A percentile compares a stretch with the other conserved stretches of the same genome.
phyloP scores from a whole-genome alignment of 2,113 vertebrate species.

The Pavo muticus region DNA sequence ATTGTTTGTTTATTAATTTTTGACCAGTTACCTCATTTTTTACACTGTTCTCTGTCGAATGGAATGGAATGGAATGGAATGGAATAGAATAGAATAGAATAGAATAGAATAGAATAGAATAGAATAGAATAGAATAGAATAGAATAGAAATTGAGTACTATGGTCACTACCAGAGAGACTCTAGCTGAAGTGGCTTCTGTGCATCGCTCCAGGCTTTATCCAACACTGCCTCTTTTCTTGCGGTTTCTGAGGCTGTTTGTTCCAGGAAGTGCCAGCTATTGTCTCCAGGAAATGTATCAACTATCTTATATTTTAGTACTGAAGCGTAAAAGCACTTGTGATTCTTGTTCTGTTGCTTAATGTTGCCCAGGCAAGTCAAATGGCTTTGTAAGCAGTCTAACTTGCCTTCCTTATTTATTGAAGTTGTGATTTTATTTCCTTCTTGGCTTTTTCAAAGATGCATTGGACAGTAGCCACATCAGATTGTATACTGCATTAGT shows the following conservation, averaged over 20 bases:
- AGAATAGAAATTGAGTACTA: not conserved
- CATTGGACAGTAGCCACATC: not conserved
- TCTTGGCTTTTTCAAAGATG: not conserved
- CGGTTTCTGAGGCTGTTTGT: not conserved
- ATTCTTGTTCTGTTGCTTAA: not conserved
- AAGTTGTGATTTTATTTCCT: not conserved
- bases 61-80: not conserved
- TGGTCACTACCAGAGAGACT: not conserved
- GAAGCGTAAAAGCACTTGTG: not conserved
- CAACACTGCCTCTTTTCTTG: not conserved
- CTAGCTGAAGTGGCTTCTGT: accelerated
- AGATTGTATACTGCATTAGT: not conserved
- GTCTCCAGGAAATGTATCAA: not conserved
- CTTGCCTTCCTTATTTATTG: not conserved
- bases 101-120: not conserved
- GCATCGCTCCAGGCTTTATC: not conserved
- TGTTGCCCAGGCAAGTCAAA: not conserved
- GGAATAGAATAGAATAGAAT: not conserved
- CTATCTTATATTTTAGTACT: not conserved
- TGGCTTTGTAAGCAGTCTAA: not conserved
- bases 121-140: not conserved
- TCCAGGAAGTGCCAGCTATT: not conserved
- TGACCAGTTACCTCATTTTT: not conserved
- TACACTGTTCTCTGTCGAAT: not conserved
- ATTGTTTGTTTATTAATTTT: not conserved